Evolutionary conservation across 2,888 invertebrate species (phyloP), one percentile per base, ranked within the genome.

Genomic region (Yponomeuta malinellus): DNA sequence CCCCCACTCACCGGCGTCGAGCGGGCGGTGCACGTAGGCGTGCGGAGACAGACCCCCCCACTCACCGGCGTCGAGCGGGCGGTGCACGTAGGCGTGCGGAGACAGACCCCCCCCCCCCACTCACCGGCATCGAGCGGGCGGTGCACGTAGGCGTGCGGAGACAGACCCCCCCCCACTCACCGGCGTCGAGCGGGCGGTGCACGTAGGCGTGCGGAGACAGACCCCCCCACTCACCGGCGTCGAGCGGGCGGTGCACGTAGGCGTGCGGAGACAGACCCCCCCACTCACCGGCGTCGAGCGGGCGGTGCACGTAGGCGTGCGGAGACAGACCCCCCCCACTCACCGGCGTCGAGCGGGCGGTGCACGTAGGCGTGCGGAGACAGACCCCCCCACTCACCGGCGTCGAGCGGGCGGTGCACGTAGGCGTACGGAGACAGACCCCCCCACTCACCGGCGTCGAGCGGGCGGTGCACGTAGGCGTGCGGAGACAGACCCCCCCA

Each of bases 61-160:
- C 67, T 37, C 3, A 67, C 67, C 67, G 8, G n/a, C 37, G 12
- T 67, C 67, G 12, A 15, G 67, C 15, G 33, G 67, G 23, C 29
- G 12, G n/a, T 87, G 89, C 52, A 86, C 83, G 83, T 95, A 95
- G 74, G 95, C 78, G 78, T 95, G 95, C 75, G 95, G 94, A 23
- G 23, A 23, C 23, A 23, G 23, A 23, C 23, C 23, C 23, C 23
- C 23, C 23, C 23, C 23, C 37, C 37, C 15, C n/a, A 68, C 67
- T 37, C 3, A 67, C 67, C 67, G 8, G n/a, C 37, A 5, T 67
- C 67, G 12, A 15, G 67, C 15, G 33, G 67, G 23, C 29, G 12
- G n/a, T 87, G 89, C 52, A 86, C 83, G 83, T 95, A 95, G 74
- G 95, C 78, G 78, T 95, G 95, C 75, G 95, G 94, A 23, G 23